Conservation (phyloP, 2,888 invertebrate species). For the Hypercompe scribonia region DNA sequence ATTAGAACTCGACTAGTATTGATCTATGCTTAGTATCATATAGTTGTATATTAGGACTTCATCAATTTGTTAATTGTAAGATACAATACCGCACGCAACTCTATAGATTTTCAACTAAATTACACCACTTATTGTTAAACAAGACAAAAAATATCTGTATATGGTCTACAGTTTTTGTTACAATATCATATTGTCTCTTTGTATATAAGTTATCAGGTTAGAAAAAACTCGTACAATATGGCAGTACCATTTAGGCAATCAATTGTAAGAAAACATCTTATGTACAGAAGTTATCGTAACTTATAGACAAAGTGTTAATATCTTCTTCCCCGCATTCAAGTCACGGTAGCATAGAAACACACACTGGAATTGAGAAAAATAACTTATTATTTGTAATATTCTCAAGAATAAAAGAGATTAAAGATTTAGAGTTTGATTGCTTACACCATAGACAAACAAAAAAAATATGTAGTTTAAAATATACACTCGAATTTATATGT, state of each 20-base stretch:
- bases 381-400: too few species aligned
- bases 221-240: neutral
- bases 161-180: neutral
- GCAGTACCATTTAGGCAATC: neutral
- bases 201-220: too few species aligned
- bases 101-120: neutral
- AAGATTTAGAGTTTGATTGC: too few species aligned
- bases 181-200: neutral
- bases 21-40: neutral
- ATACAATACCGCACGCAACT: too few species aligned
- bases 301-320: neutral
- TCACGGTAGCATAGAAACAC: neutral
- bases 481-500: neutral
- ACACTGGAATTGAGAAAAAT: neutral
- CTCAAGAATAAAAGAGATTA: too few species aligned
- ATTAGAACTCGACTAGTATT: neutral
- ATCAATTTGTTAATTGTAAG: too few species aligned
- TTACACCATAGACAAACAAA: too few species aligned
- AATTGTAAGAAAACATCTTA: neutral
- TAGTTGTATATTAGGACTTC: neutral
- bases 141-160: neutral
- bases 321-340: neutral
- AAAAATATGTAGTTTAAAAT: too few species aligned
- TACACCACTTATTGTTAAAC: neutral
- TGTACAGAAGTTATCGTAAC: neutral